phyloP scores from a whole-genome alignment of 2,888 invertebrate genomes.

The Euproctis similis region DNA sequence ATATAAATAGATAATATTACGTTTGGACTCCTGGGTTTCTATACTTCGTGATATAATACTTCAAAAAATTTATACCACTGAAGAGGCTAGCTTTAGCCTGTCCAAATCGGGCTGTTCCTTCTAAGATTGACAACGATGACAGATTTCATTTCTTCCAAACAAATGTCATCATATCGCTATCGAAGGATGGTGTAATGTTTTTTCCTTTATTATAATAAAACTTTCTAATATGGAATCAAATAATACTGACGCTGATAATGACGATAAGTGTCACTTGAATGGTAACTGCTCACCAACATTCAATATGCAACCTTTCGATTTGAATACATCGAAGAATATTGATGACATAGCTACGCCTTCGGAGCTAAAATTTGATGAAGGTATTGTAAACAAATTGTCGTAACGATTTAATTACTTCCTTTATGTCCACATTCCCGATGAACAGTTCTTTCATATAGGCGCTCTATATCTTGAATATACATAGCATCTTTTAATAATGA shows the following conservation, averaged over 20 bases:
- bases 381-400: conserved; percentile 69
- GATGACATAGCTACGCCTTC: conserved; percentile 76
- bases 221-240: conserved; percentile 57
- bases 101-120: too few relatives aligned
- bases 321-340: conserved; percentile 64
- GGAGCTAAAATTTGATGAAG: conserved; percentile 82
- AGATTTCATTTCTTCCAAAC: too few relatives aligned
- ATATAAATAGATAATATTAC: too few relatives aligned
- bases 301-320: conserved; percentile 38
- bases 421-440: conserved; percentile 11
- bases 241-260: conserved; percentile 42
- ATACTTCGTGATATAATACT: too few relatives aligned
- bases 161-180: conserved; percentile 42
- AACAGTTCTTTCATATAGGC: conserved; percentile 1
- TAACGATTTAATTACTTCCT: conserved; percentile 29
- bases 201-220: conserved; percentile 45
- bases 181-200: conserved; percentile 64
- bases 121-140: too few relatives aligned
- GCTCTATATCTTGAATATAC: not conserved
- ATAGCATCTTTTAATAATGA: too few relatives aligned
- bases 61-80: too few relatives aligned
- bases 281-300: conserved; percentile 48
- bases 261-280: conserved; percentile 49
- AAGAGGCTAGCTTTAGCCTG: too few relatives aligned
- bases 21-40: too few relatives aligned